Conservation (phyloP, 1,140 invertebrate species). For the Megalopta genalis region DNA sequence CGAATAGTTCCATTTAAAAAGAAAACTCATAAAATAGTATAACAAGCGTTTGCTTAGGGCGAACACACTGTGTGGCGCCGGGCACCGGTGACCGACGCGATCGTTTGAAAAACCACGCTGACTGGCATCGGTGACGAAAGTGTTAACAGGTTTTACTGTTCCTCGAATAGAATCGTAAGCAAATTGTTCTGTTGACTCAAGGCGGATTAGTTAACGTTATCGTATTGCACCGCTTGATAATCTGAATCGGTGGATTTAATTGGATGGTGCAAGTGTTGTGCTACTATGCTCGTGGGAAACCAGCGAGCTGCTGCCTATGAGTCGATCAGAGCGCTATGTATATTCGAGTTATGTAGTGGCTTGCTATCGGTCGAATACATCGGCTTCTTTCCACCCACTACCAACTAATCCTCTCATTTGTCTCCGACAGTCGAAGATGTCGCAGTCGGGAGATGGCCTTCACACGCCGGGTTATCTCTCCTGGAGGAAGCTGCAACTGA, state of each 20-base stretch:
- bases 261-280: constrained; percentile 15
- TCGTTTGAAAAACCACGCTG: too few relatives aligned
- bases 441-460: constrained; percentile 86
- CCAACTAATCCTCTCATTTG: constrained; percentile 33
- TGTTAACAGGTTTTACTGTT: too few relatives aligned
- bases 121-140: too few relatives aligned
- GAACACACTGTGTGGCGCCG: too few relatives aligned
- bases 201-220: not conserved
- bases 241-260: constrained; percentile 27
- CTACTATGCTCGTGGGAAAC: not conserved
- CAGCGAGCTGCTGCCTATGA: not conserved
- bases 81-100: too few relatives aligned
- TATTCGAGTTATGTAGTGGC: not conserved
- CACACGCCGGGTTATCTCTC: constrained; percentile 91
- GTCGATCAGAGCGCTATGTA: too few relatives aligned
- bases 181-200: not conserved
- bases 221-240: constrained; percentile 13
- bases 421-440: constrained; percentile 81
- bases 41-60: too few relatives aligned
- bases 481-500: constrained; percentile 95
- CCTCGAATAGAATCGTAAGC: not conserved
- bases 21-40: too few relatives aligned
- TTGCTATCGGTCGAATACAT: not conserved
- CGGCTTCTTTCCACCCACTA: too few relatives aligned
- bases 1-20: too few relatives aligned